These are phyloP conservation scores for Mongoloraphidia duomilia DNA, from an alignment of 2,888 invertebrate genomes.

Conservation along the genomic window DNA sequence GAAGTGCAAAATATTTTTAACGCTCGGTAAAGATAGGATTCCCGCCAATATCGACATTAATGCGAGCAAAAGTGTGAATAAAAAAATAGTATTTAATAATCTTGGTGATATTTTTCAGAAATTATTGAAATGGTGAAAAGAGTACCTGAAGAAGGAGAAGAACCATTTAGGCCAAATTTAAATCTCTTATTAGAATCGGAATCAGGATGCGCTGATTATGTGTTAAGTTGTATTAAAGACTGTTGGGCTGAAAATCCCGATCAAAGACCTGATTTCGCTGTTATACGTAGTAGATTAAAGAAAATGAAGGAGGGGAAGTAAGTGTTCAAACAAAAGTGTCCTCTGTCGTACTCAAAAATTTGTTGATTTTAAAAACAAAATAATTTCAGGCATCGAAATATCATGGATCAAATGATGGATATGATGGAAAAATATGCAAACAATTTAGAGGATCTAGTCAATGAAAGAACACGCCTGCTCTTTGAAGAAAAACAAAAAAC, in stretches of 20 bases:
- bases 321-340: constrained; percentile 25
- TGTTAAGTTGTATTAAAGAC: constrained; percentile 68
- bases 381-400: constrained; percentile 58
- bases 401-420: constrained; percentile 96
- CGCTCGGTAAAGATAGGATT: no score
- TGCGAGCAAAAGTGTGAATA: no score
- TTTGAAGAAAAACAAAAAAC: constrained; percentile 89
- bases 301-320: constrained; percentile 80
- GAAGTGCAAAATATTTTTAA: no score
- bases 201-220: constrained; percentile 65
- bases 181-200: constrained; percentile 54
- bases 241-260: constrained; percentile 84
- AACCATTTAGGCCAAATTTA: constrained; percentile 66
- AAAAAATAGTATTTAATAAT: no score
- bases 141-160: constrained; percentile 48
- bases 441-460: constrained; percentile 87
- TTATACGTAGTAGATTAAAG: constrained; percentile 65
- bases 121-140: constrained; percentile 72
- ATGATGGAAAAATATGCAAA: constrained; percentile 96
- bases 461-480: constrained; percentile 75
- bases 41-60: no score
- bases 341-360: not conserved
- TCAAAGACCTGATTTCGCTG: constrained; percentile 69
- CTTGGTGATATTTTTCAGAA: constrained; percentile 37
- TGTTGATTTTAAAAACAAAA: not conserved